Conservation (phyloP, 2,113 vertebrate species). For the Syrmaticus mikado region DNA sequence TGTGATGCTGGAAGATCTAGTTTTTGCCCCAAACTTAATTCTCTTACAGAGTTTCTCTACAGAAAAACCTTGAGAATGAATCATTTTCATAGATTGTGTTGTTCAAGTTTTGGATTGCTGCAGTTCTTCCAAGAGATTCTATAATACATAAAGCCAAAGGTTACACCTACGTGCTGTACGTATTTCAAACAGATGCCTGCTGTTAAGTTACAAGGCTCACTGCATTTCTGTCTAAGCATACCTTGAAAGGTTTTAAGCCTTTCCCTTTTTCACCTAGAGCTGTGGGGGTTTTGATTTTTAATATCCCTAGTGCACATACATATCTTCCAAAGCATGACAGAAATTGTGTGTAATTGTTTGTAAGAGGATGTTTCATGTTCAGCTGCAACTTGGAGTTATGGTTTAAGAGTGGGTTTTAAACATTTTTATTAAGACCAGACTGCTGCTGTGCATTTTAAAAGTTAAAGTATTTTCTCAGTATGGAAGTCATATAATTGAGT, state of each 20-base stretch:
- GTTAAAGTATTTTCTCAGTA: constrained; percentile 37
- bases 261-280: not conserved
- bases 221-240: not conserved
- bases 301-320: not conserved
- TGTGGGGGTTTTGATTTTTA: not conserved
- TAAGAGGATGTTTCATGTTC: constrained; percentile 7
- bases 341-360: not conserved
- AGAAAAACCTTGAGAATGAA: not conserved
- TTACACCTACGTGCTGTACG: not conserved
- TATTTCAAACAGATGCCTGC: not conserved
- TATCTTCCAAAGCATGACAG: not conserved
- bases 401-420: not conserved
- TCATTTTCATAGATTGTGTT: not conserved
- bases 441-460: constrained; percentile 9
- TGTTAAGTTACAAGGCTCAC: not conserved
- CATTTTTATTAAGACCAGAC: constrained; percentile 3
- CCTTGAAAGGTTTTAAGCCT: not conserved
- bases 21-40: not conserved
- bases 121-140: not conserved
- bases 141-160: not conserved
- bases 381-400: not conserved
- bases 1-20: not conserved
- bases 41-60: not conserved
- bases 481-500: constrained; percentile 8
- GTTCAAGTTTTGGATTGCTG: not conserved